These are phyloP conservation scores for Nudaria mundana DNA, from an alignment of 2,888 invertebrate genomes.

Conservation along the genomic window DNA sequence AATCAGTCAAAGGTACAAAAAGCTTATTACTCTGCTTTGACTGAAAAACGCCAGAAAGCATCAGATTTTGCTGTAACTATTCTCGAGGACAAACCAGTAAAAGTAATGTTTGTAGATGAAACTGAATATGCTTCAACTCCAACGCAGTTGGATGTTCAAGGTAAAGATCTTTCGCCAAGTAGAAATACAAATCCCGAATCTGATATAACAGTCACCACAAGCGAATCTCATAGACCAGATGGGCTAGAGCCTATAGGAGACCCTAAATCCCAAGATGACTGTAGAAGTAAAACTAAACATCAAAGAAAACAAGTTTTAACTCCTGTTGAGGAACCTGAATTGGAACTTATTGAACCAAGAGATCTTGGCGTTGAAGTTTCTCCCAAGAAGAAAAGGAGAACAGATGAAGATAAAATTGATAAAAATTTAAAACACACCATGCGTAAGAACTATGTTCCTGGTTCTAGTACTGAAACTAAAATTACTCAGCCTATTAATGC, in stretches of 20 bases:
- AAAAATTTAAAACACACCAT: constrained; percentile 52
- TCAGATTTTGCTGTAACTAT: constrained; percentile 58
- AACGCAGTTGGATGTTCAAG: constrained; percentile 57
- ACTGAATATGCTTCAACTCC: constrained; percentile 51
- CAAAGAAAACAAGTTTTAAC: constrained; percentile 75
- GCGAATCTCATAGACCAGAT: constrained; percentile 61
- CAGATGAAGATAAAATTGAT: constrained; percentile 57
- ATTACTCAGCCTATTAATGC: constrained; percentile 28
- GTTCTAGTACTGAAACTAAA: constrained; percentile 25
- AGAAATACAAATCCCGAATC: constrained; percentile 42
- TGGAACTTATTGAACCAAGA: constrained; percentile 69
- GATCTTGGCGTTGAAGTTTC: constrained; percentile 58
- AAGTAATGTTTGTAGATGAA: constrained; percentile 67
- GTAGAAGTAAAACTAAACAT: constrained; percentile 64
- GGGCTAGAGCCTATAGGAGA: constrained; percentile 48
- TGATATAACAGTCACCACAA: constrained; percentile 42
- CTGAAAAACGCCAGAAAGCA: constrained; percentile 53
- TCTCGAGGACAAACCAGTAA: constrained; percentile 74
- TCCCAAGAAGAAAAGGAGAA: constrained; percentile 66
- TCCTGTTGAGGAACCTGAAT: constrained; percentile 67
- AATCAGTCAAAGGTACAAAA: constrained; percentile 67
- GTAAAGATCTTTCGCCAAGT: constrained; percentile 58
- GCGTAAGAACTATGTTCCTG: constrained; percentile 69
- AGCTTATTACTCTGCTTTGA: constrained; percentile 66
- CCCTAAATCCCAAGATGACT: constrained; percentile 50